A percentile compares a stretch with the other conserved stretches of the same genome.
These are phyloP conservation scores for Cololabis saira DNA, from an alignment of 2,113 vertebrate species.

Conservation along the genomic window DNA sequence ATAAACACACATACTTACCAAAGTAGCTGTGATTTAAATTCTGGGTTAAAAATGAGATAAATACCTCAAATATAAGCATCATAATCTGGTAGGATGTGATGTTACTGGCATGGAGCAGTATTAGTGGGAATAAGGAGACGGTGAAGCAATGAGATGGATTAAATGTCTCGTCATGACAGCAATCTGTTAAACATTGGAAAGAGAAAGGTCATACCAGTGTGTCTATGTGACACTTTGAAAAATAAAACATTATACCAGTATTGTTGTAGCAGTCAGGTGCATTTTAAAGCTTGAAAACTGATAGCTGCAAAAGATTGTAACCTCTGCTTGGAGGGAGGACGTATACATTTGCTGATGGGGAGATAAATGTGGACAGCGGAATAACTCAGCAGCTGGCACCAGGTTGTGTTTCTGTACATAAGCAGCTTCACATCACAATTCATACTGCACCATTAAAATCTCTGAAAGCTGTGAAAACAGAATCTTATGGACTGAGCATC, in stretches of 20 bases:
- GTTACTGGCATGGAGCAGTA: no score
- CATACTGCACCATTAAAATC: no score
- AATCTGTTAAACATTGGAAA: background rate
- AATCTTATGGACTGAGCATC: no score
- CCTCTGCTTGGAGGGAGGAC: background rate
- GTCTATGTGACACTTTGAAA: background rate
- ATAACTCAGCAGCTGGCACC: background rate
- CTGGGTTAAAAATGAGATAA: no score
- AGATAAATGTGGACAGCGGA: background rate
- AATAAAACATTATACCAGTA: background rate
- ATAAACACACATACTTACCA: no score
- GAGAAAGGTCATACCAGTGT: background rate
- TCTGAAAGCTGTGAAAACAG: no score
- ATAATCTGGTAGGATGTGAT: no score
- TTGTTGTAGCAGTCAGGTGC: background rate
- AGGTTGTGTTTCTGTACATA: background rate
- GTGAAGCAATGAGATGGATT: background rate
- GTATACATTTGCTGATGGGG: background rate
- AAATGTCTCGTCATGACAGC: background rate
- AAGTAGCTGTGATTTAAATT: no score
- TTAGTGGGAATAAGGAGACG: background rate
- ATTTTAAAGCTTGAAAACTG: background rate
- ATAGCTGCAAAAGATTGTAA: background rate
- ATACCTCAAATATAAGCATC: no score
- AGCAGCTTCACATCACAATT: background rate